Percentiles rank a stretch among this genome's conserved stretches.
phyloP scores from a whole-genome alignment of 1,140 invertebrate genomes.

The Philopotamus ludificatus region DNA sequence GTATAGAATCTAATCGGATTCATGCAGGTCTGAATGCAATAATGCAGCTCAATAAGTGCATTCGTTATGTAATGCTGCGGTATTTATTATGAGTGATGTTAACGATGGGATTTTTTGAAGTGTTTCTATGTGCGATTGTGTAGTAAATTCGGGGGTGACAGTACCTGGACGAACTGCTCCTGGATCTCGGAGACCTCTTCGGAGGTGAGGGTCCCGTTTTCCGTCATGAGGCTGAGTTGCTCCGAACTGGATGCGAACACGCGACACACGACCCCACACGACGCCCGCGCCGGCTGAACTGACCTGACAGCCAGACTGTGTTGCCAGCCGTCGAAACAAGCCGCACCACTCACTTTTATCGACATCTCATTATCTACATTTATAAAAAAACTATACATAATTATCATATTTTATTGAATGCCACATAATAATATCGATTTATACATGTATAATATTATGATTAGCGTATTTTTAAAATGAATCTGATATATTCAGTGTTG shows the following conservation, averaged over 20 bases:
- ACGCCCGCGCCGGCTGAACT: neutral
- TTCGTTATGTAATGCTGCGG: no score
- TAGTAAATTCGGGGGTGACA: neutral
- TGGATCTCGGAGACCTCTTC: slow-evolving; percentile 53
- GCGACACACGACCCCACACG: neutral
- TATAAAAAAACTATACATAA: neutral
- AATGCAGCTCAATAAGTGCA: no score
- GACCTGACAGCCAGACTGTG: no score
- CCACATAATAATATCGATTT: neutral
- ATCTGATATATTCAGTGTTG: no score
- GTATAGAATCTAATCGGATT: no score
- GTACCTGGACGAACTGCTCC: slow-evolving; percentile 55
- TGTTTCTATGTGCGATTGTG: neutral
- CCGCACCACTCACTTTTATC: no score
- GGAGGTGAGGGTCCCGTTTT: slow-evolving; percentile 54
- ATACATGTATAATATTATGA: no score
- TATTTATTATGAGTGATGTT: no score
- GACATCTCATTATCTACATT: neutral
- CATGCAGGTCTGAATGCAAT: no score
- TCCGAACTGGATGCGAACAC: no score
- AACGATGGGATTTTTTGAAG: neutral
- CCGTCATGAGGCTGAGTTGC: slow-evolving; percentile 44
- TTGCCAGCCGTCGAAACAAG: no score
- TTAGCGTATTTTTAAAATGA: no score
- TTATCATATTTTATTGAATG: neutral